Evolutionary conservation across 2,888 invertebrate genomes (phyloP), one percentile per base, ranked within the genome.

Genomic region (Drosophila longiperda): DNA sequence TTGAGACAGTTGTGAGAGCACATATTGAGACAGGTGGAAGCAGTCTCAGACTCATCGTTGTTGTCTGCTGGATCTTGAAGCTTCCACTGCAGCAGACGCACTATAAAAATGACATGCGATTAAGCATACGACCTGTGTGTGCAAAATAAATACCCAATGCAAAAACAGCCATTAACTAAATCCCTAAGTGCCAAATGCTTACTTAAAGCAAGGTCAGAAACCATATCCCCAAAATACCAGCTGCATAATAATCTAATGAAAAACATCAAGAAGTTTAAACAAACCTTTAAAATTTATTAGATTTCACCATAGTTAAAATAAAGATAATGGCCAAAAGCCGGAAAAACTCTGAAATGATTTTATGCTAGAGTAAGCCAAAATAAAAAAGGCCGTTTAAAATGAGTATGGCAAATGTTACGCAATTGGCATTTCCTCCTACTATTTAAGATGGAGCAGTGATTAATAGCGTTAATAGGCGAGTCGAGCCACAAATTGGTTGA

Each of bases 1-100:
- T 86, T 88, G 85, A 85, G 85, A 86, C 85, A 88, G 84, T 73
- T 78, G 78, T 77, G 83, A 88, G 85, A 88, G 85, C 82, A 70
- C 85, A 86, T 82, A 86, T 86, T 86, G 88, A 87, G 83, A 87
- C 89, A 84, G 89, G 83, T 89, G 89, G 74, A 78, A 89, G 80
- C 80, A 75, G 82, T 74, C 66, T 67, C 81, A 36, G 34, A 73
- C 86, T 75, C 62, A 75, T 78, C 77, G 73, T 71, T 76, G 80
- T 75, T 58, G 59, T 72, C 72, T 55, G 59, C 60, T 52, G 59
- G 26, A 26, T 26, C 52, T 48, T 53, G 36, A 45, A 34, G 66
- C 29, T 55, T 38, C n/a, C 53, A 23, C 40, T 66, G 74, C 66
- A 54, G 55, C 66, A 80, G 76, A 82, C 81, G 85, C 84, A 84